These are phyloP conservation scores for Cosmorhoe ocellata DNA, from an alignment of 2,888 invertebrate species.

Conservation along the genomic window DNA sequence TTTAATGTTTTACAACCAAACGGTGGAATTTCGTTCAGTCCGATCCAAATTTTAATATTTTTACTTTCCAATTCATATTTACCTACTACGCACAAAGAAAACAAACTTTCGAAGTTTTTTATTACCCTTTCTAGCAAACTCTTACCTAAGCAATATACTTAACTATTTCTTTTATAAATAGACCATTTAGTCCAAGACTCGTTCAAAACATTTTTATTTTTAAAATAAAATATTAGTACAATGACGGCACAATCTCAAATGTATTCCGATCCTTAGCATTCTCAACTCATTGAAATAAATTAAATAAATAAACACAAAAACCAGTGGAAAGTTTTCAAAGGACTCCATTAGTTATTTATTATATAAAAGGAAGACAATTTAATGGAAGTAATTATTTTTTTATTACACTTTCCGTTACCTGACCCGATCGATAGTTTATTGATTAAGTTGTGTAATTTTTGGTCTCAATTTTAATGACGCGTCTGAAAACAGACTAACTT, in stretches of 20 bases:
- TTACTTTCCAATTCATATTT: slow-evolving; percentile 1
- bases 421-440: no score
- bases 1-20: slow-evolving; percentile 29
- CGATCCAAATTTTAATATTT: slow-evolving; percentile 20
- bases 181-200: no score
- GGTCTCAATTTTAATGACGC: no score
- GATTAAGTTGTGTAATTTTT: no score
- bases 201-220: neutral
- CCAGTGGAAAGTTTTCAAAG: slow-evolving; percentile 39
- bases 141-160: slow-evolving; percentile 2
- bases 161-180: neutral
- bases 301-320: slow-evolving; percentile 35
- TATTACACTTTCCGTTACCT: no score
- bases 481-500: no score
- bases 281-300: slow-evolving; percentile 14
- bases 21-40: slow-evolving; percentile 39
- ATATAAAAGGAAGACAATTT: slow-evolving; percentile 40
- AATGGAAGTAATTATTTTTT: slow-evolving; percentile 36
- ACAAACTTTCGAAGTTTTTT: slow-evolving; percentile 24
- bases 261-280: neutral
- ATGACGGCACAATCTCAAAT: slow-evolving; percentile 1
- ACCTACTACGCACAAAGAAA: no score
- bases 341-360: slow-evolving; percentile 23
- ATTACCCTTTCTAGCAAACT: neutral
- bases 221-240: slow-evolving; percentile 1